Percentiles rank a stretch among this genome's conserved stretches.
These are phyloP conservation scores for Pachymerium ferrugineum DNA, from an alignment of 2,888 invertebrate species.

Conservation along the genomic window DNA sequence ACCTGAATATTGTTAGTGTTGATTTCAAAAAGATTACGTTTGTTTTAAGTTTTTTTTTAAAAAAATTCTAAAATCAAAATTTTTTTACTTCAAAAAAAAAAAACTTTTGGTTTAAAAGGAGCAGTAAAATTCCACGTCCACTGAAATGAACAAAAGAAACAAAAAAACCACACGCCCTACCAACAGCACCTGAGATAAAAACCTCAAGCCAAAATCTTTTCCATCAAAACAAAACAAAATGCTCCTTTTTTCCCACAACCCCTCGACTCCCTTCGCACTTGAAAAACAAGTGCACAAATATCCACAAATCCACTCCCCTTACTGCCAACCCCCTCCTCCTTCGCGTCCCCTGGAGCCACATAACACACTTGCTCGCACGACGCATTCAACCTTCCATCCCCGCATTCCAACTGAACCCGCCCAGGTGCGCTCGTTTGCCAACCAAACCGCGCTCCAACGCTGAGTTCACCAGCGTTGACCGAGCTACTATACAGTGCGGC, in stretches of 20 bases:
- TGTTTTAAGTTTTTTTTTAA: neutral
- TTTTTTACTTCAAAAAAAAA: neutral
- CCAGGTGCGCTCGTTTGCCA: constrained; percentile 23
- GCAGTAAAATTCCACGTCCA: too few relatives aligned
- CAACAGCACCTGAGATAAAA: neutral
- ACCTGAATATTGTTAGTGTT: too few relatives aligned
- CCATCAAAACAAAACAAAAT: constrained; percentile 11
- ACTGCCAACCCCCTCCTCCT: neutral
- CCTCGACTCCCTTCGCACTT: constrained; percentile 4
- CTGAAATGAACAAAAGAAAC: too few relatives aligned
- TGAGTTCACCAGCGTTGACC: neutral
- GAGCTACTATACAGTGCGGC: neutral
- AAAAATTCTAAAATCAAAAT: neutral
- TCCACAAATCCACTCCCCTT: constrained; percentile 17
- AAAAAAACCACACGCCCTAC: neutral
- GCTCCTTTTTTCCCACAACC: neutral
- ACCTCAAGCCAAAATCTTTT: neutral
- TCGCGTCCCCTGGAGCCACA: neutral
- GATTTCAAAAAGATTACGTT: too few relatives aligned
- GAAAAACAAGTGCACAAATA: constrained; percentile 18
- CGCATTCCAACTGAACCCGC: neutral
- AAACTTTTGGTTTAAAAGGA: too few relatives aligned
- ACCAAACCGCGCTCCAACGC: neutral
- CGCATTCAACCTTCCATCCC: neutral
- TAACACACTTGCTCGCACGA: neutral